Evolutionary conservation across 2,797 vertebrate species (phyloP), one percentile per base, ranked within the genome.

Genomic region (Syngnathus acus): DNA sequence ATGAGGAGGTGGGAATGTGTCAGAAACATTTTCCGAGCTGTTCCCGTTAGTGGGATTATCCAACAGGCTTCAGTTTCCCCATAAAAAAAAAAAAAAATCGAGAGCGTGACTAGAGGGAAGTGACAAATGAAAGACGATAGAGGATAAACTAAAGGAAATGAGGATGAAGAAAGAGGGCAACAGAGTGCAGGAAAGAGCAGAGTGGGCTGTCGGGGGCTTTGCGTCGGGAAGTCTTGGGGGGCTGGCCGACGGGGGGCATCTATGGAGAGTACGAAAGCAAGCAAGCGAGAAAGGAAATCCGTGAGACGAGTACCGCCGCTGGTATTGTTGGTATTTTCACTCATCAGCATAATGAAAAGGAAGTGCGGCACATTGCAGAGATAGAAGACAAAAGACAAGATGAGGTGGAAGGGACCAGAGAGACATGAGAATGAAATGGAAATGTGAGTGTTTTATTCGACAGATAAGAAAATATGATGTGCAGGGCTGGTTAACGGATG

Each of bases 21-120:
- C 75, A 76, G 66, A 80, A 76, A 73, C 66, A 43, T 84, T 82
- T 85, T 64, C 62, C 60, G 77, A 78, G 73, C 68, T 76, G 80
- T 71, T 86, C 79, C 82, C 77, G 80, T 82, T 78, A 78, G 77
- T 62, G 71, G 73, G 83, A 81, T 82, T 80, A 80, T 59, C 69
- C 69, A 63, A 53, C 75, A 64, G 67, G 47, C 74, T 75, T 60
- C 57, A 53, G 55, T 2, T 50, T 64, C 66, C 68, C 43, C 59
- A 67, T 7, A 40, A 51, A 57, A 61, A 62, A 64, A 57, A 55
- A 54, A 59, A 62, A 64, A 53, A 73, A 43, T 42, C 21, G 50
- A 63, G 40, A 61, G 50, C n/a, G 54, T 55, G 65, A 57, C 70
- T 8, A 55, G 39, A 71, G 19, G 51, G 39, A 68, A 71, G 32